Percentiles rank a stretch among this genome's conserved stretches.
Evolutionary conservation across 37 sponge, comb jelly and placozoan genomes (phyloP).

Genomic region (Cladorhizidae sp.): DNA sequence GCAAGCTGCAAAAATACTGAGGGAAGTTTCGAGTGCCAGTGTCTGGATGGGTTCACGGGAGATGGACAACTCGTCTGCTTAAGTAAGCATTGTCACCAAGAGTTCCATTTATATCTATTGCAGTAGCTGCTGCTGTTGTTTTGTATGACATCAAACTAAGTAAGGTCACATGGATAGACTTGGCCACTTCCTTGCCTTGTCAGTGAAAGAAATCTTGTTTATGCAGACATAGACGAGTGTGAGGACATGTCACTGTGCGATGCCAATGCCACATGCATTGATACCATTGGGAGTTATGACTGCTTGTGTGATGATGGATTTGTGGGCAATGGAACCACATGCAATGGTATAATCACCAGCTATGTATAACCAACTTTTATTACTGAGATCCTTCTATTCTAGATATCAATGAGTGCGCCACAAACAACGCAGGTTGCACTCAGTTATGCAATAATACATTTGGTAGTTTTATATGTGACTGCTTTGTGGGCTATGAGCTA

Average conservation of each 20-base stretch:
- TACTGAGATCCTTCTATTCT: not conserved
- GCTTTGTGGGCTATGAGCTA: constrained; percentile 23
- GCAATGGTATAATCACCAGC: not conserved
- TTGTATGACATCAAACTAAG: no score
- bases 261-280: constrained; percentile 17
- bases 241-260: constrained; percentile 4
- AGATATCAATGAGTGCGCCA: constrained; percentile 42
- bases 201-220: no score
- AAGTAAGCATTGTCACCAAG: not conserved
- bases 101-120: no score
- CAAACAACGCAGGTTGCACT: constrained; percentile 23
- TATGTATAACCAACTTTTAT: not conserved
- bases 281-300: constrained; percentile 37
- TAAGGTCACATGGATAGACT: no score
- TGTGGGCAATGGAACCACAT: not conserved
- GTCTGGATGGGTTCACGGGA: constrained; percentile 16
- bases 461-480: constrained; percentile 51
- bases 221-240: constrained; percentile 44
- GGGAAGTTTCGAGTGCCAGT: constrained; percentile 33
- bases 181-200: no score
- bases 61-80: constrained; percentile 1
- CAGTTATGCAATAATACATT: constrained; percentile 34
- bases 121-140: no score
- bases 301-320: constrained; percentile 35
- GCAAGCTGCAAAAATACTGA: constrained; percentile 28